phyloP scores from a whole-genome alignment of 2,113 vertebrate species.

The Hoplias malabaricus region DNA sequence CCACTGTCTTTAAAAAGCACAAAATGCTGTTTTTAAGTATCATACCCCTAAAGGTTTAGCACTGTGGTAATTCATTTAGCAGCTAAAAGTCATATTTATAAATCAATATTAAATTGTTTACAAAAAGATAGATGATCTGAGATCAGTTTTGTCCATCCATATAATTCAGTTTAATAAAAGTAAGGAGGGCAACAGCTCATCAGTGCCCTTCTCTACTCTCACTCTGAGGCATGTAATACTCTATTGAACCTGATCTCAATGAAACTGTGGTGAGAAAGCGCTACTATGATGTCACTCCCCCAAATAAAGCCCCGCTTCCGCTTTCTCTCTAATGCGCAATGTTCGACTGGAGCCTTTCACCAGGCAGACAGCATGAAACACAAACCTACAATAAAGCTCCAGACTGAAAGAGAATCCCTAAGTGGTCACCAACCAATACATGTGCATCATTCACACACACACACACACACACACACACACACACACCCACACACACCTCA shows the following conservation, averaged over 20 bases:
- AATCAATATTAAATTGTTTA: background rate
- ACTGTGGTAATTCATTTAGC: background rate
- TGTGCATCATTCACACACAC: too few species aligned
- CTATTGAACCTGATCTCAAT: background rate
- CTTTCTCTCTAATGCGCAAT: constrained; percentile 1
- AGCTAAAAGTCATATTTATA: background rate
- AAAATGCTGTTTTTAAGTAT: background rate
- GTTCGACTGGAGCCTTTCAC: constrained; percentile 20
- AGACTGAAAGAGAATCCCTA: constrained; percentile 13
- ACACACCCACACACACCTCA: background rate
- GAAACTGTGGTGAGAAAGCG: background rate
- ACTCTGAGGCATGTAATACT: background rate
- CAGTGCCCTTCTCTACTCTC: background rate
- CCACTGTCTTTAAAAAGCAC: background rate
- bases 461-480: background rate
- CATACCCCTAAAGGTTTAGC: background rate
- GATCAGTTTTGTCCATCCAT: background rate
- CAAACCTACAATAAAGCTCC: constrained; percentile 19
- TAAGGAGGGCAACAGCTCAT: background rate
- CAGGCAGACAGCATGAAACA: constrained; percentile 9
- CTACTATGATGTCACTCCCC: constrained; percentile 6
- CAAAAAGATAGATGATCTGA: background rate
- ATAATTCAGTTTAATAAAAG: background rate
- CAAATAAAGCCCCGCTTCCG: background rate
- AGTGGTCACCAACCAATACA: constrained; percentile 6